Percentiles rank a stretch among this genome's conserved stretches.
These are phyloP conservation scores for Mus spicilegus DNA, from an alignment of 2,113 vertebrate species.

Conservation along the genomic window DNA sequence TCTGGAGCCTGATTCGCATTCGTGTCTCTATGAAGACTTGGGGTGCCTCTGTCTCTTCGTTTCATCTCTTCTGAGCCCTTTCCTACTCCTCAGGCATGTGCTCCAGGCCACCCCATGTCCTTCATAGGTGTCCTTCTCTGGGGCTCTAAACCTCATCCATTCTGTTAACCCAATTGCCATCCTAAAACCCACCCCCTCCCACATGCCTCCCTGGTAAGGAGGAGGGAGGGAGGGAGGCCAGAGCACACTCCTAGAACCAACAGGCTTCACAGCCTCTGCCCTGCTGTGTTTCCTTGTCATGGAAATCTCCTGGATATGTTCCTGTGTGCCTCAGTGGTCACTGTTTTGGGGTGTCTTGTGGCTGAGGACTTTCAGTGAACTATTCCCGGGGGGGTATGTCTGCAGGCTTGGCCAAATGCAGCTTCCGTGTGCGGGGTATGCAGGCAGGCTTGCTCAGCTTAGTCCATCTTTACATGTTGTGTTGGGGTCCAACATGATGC, in stretches of 20 bases:
- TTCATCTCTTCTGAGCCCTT: not conserved
- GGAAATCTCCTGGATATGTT: not conserved
- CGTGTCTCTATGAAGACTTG: rapidly evolving
- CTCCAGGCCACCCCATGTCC: not conserved
- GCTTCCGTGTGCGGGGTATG: rapidly evolving
- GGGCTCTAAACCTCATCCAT: not conserved
- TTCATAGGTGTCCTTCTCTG: not conserved
- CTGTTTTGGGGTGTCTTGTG: not conserved
- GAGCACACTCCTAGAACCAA: not conserved
- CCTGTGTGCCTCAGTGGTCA: not conserved
- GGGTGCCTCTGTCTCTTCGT: not conserved
- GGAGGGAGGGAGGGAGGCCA: not conserved
- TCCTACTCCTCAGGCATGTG: not conserved
- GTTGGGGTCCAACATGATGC: not conserved
- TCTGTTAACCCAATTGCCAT: not conserved
- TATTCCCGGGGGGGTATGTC: not conserved
- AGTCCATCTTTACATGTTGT: not conserved
- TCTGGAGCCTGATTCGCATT: not conserved
- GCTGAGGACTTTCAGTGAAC: not conserved
- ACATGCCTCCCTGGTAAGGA: not conserved
- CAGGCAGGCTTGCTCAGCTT: not conserved
- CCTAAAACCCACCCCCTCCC: not conserved
- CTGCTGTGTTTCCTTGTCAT: rapidly evolving
- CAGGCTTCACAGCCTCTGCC: not conserved
- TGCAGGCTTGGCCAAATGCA: not conserved